These are phyloP conservation scores for Drosophila miranda DNA, from an alignment of 1,140 invertebrate genomes.

Conservation along the genomic window DNA sequence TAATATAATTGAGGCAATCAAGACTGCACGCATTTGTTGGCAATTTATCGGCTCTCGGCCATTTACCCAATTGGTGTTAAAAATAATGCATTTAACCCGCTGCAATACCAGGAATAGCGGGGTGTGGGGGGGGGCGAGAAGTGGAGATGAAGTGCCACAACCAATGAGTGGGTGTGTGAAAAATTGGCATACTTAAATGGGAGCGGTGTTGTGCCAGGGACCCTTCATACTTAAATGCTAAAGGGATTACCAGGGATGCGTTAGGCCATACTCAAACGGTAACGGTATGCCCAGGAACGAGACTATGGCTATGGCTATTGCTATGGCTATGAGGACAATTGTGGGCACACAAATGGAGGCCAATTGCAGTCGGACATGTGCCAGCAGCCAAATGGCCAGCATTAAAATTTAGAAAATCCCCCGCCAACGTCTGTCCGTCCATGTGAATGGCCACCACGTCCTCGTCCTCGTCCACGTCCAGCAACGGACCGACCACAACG, in stretches of 20 bases:
- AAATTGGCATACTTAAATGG: conserved; percentile 57
- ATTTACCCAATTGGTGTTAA: conserved; percentile 71
- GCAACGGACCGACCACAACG: conserved; percentile 28
- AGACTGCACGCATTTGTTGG: conserved; percentile 54
- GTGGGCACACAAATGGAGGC: conserved; percentile 68
- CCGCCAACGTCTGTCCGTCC: not conserved
- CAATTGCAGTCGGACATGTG: conserved; percentile 60
- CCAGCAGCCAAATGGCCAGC: conserved; percentile 53
- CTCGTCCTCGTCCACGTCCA: conserved; percentile 24
- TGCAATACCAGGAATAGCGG: not conserved
- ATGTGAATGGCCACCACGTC: conserved; percentile 40
- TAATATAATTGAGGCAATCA: conserved; percentile 74
- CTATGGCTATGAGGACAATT: conserved; percentile 58
- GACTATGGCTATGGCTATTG: not conserved
- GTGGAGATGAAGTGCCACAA: conserved; percentile 30
- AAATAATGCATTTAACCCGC: conserved; percentile 71
- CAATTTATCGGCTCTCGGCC: conserved; percentile 60
- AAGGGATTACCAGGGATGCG: too few relatives aligned
- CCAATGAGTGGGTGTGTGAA: conserved; percentile 57
- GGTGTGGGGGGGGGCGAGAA: not conserved
- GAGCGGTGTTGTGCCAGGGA: too few relatives aligned
- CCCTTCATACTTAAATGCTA: conserved; percentile 33
- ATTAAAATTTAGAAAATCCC: conserved; percentile 80
- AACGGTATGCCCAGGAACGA: conserved; percentile 21
- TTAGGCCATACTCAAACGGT: conserved; percentile 31